A percentile compares a stretch with the other conserved stretches of the same genome.
These are phyloP conservation scores for Apostichopus californicus DNA, from an alignment of 35 echinoderm and acorn worm species.

Conservation along the genomic window DNA sequence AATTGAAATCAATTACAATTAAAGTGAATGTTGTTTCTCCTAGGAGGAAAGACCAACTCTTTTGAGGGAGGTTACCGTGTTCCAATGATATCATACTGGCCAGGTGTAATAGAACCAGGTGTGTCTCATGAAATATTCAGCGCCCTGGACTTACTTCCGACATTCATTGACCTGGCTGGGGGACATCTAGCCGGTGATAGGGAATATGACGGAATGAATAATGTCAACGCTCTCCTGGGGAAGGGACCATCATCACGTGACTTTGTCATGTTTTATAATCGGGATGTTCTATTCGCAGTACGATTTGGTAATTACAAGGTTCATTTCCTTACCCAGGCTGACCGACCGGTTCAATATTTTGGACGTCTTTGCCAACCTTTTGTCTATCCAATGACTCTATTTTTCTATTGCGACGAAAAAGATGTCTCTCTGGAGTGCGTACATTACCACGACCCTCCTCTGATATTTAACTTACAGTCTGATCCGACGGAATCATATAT, in stretches of 20 bases:
- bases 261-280: constrained; percentile 45
- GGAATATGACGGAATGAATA: constrained; percentile 37
- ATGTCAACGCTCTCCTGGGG: constrained; percentile 2
- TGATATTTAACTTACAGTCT: constrained; percentile 44
- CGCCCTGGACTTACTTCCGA: constrained; percentile 48
- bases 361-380: background rate
- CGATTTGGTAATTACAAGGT: constrained; percentile 52
- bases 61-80: constrained; percentile 68
- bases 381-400: background rate
- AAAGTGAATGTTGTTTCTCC: no score
- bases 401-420: background rate
- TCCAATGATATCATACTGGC: constrained; percentile 60
- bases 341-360: background rate
- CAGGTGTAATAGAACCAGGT: constrained; percentile 34
- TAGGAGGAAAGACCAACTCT: constrained; percentile 20
- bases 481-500: constrained; percentile 56
- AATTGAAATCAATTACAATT: no score
- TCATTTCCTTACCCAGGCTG: constrained; percentile 38
- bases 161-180: constrained; percentile 44
- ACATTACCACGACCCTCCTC: constrained; percentile 53
- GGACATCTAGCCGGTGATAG: constrained; percentile 30
- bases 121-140: constrained; percentile 18
- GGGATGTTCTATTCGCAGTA: constrained; percentile 53
- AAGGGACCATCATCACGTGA: background rate
- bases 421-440: background rate